phyloP scores from a whole-genome alignment of 2,797 vertebrate species.

The Mormyrus proboscirostris region DNA sequence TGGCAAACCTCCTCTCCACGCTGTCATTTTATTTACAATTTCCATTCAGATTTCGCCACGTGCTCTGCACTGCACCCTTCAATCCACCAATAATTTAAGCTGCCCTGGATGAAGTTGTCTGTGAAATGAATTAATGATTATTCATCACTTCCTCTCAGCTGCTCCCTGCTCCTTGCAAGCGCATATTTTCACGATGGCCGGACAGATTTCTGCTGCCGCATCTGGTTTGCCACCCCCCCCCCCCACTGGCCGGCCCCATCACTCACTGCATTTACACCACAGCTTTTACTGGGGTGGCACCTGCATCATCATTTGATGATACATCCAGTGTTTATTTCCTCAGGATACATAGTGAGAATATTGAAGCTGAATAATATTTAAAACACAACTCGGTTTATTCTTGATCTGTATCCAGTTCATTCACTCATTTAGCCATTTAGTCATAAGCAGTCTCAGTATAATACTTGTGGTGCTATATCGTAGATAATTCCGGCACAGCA shows the following conservation, averaged over 20 bases:
- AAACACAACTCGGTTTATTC: not conserved
- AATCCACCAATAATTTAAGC: not conserved
- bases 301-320: not conserved
- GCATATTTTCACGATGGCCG: not conserved
- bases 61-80: not conserved
- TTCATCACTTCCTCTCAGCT: not conserved
- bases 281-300: not conserved
- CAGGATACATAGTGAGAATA: constrained; percentile 1
- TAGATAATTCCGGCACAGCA: not conserved
- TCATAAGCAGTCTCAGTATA: not conserved
- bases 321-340: not conserved
- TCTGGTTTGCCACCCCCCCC: not conserved
- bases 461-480: not conserved
- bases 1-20: not conserved
- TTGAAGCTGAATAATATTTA: not conserved
- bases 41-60: not conserved
- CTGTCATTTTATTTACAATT: constrained; percentile 8
- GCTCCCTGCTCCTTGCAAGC: not conserved
- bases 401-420: not conserved
- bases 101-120: constrained; percentile 7
- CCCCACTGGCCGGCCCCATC: not conserved
- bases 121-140: not conserved
- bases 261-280: not conserved
- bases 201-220: not conserved
- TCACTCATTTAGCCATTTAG: not conserved